Conservation (phyloP, 2,888 invertebrate species). For the Marronus borbonicus region DNA sequence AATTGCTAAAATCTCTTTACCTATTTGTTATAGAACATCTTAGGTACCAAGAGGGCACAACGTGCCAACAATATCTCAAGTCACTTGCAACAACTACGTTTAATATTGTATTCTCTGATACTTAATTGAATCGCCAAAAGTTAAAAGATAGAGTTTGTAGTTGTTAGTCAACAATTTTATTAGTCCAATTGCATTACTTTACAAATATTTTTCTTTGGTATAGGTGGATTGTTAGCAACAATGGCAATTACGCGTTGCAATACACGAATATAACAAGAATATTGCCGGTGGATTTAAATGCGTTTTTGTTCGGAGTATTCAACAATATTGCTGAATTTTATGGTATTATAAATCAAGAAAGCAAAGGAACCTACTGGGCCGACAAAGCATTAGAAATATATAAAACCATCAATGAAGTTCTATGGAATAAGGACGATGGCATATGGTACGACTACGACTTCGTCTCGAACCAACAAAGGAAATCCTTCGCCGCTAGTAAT, state of each 20-base stretch:
- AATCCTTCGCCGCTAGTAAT: slow-evolving; percentile 70
- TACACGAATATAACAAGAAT: slow-evolving; percentile 78
- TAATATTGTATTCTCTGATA: no score
- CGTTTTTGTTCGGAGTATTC: slow-evolving; percentile 82
- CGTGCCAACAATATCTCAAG: no score
- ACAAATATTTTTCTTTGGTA: slow-evolving; percentile 57
- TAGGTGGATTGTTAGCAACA: slow-evolving; percentile 80
- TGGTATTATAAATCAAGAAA: slow-evolving; percentile 70
- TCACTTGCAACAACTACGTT: no score
- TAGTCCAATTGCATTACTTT: slow-evolving; percentile 57
- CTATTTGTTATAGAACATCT: no score
- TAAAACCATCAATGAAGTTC: slow-evolving; percentile 75
- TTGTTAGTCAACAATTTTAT: no score
- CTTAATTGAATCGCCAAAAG: no score
- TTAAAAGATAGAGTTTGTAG: no score
- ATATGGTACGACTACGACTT: slow-evolving; percentile 88
- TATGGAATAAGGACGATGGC: slow-evolving; percentile 84
- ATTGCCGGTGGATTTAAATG: slow-evolving; percentile 87
- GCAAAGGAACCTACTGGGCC: slow-evolving; percentile 72
- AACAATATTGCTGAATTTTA: slow-evolving; percentile 77
- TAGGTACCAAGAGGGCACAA: no score
- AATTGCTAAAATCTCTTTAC: no score
- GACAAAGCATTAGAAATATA: slow-evolving; percentile 74
- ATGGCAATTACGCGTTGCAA: slow-evolving; percentile 76
- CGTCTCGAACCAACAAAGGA: slow-evolving; percentile 72